phyloP scores from a whole-genome alignment of 1,140 invertebrate species.

The Xylocopa sonorina region DNA sequence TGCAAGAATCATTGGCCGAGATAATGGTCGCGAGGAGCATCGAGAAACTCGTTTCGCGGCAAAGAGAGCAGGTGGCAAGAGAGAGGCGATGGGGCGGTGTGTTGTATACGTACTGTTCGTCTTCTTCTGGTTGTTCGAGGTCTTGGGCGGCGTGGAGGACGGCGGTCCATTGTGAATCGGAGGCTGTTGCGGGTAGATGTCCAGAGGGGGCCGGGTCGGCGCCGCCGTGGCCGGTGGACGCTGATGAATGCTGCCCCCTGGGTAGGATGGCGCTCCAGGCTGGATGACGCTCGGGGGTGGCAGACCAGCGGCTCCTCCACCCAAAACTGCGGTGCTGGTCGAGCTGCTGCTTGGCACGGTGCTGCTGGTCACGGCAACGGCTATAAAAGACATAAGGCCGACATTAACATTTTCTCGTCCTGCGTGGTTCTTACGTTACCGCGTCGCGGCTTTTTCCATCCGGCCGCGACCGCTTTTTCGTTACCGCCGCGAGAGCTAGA shows the following conservation, averaged over 20 bases:
- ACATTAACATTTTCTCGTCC: slow-evolving; percentile 8
- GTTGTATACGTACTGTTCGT: slow-evolving; percentile 80
- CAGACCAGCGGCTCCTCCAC: slow-evolving; percentile 81
- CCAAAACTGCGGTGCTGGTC: slow-evolving; percentile 75
- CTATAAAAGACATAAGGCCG: slow-evolving; percentile 58
- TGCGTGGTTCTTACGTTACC: background rate
- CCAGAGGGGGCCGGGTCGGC: slow-evolving; percentile 82
- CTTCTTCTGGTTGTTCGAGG: slow-evolving; percentile 80
- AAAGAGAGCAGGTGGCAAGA: slow-evolving; percentile 49
- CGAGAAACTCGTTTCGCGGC: slow-evolving; percentile 47
- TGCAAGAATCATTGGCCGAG: slow-evolving; percentile 40
- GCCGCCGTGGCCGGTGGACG: slow-evolving; percentile 81
- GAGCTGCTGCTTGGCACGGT: slow-evolving; percentile 78
- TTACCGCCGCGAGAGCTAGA: background rate
- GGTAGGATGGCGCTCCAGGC: slow-evolving; percentile 78
- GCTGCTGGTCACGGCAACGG: slow-evolving; percentile 77
- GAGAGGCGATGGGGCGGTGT: slow-evolving; percentile 10
- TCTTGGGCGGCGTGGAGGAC: slow-evolving; percentile 78
- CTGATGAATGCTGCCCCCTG: slow-evolving; percentile 78
- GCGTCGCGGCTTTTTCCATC: no score
- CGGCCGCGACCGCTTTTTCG: background rate
- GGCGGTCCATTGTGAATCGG: slow-evolving; percentile 76
- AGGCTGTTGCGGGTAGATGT: slow-evolving; percentile 77
- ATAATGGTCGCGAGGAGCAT: slow-evolving; percentile 50
- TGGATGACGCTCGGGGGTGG: slow-evolving; percentile 78